phyloP scores from a whole-genome alignment of 2,113 vertebrate genomes.

The Chloebia gouldiae region DNA sequence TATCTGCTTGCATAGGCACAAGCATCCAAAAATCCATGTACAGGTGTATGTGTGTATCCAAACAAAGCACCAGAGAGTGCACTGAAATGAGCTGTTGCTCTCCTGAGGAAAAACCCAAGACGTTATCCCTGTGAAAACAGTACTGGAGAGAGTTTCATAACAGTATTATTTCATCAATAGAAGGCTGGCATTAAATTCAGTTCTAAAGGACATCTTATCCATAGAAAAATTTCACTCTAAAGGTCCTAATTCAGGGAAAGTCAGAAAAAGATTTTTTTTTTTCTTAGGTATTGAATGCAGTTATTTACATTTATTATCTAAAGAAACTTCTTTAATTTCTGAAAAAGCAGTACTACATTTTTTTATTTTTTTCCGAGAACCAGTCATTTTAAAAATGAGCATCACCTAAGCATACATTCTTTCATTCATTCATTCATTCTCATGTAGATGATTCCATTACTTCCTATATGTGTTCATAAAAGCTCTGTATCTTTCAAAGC shows the following conservation, averaged over 20 bases:
- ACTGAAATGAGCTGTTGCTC: background rate
- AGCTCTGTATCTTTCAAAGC: background rate
- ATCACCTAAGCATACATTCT: background rate
- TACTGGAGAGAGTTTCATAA: background rate
- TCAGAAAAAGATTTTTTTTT: background rate
- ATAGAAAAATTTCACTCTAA: background rate
- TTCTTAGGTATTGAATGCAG: background rate
- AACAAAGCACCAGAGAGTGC: background rate
- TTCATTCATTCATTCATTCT: background rate
- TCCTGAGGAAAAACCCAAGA: background rate
- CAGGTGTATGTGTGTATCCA: background rate
- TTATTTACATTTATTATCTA: background rate
- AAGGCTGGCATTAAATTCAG: background rate
- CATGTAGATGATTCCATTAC: background rate
- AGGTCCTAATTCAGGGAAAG: background rate
- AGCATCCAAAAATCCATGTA: background rate
- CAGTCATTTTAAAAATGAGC: background rate
- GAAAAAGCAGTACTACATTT: background rate
- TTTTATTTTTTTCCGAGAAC: background rate
- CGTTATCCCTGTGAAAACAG: background rate
- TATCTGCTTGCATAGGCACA: slow-evolving; percentile 35
- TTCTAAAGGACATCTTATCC: background rate
- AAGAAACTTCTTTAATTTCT: background rate
- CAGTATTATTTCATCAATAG: background rate
- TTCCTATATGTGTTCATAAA: background rate